Conservation (phyloP, 1,140 invertebrate species). For the Dryas iulia region DNA sequence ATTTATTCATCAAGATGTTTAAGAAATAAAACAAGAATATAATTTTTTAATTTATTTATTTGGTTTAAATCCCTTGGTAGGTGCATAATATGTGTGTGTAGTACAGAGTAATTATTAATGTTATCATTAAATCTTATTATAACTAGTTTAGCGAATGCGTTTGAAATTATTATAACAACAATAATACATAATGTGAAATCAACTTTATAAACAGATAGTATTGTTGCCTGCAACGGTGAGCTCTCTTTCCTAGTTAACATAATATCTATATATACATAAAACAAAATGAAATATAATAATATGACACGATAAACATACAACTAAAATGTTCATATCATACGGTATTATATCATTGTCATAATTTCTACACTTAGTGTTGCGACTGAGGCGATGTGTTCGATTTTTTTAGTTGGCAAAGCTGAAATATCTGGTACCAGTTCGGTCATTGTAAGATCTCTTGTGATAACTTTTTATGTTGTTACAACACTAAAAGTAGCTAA, state of each 20-base stretch:
- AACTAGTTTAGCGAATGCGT: neutral
- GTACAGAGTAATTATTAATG: neutral
- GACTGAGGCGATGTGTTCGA: no score
- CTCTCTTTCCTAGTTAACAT: slow-evolving; percentile 6
- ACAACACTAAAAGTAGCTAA: neutral
- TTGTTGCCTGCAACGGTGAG: neutral
- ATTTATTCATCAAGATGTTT: no score
- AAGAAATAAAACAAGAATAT: slow-evolving; percentile 32
- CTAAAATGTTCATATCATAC: slow-evolving; percentile 10
- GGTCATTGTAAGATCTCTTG: neutral
- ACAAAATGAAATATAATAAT: slow-evolving; percentile 16
- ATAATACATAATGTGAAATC: neutral
- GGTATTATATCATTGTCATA: neutral
- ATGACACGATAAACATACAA: slow-evolving; percentile 22
- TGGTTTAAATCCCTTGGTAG: slow-evolving; percentile 58
- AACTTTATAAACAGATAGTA: neutral
- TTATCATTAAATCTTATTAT: neutral
- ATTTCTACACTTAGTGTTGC: neutral
- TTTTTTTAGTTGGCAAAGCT: no score
- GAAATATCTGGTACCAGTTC: neutral
- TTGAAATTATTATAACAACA: neutral
- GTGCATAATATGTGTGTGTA: slow-evolving; percentile 13
- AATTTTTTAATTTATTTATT: slow-evolving; percentile 46
- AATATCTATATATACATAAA: slow-evolving; percentile 14
- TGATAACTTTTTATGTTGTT: no score